These are phyloP conservation scores for Sebastolobus altivelis DNA, from an alignment of 2,797 vertebrate species.

Conservation along the genomic window DNA sequence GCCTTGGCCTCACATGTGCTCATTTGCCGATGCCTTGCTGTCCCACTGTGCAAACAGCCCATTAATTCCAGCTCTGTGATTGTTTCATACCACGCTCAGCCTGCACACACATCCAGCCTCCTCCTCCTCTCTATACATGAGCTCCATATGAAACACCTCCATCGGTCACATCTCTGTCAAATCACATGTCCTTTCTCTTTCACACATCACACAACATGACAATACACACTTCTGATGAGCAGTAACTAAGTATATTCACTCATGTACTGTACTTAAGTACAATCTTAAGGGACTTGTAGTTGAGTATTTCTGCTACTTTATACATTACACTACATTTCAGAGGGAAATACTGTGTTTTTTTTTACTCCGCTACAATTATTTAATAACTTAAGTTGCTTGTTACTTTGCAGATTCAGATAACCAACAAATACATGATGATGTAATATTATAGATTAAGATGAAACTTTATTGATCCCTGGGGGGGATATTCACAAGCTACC, in stretches of 20 bases:
- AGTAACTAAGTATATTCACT: background rate
- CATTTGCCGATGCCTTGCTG: conserved; percentile 55
- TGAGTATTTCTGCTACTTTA: background rate
- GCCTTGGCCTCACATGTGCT: conserved; percentile 46
- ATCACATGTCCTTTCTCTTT: background rate
- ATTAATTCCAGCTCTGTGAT: conserved; percentile 75
- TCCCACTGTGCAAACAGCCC: conserved; percentile 72
- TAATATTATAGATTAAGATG: background rate
- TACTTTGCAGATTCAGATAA: background rate
- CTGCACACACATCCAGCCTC: conserved; percentile 3
- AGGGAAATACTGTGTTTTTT: background rate
- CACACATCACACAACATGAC: conserved; percentile 14
- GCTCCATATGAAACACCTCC: conserved; percentile 7
- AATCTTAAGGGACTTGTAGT: background rate
- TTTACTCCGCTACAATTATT: background rate
- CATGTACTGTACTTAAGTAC: background rate
- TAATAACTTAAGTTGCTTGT: background rate
- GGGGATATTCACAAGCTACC: background rate
- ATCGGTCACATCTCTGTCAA: conserved; percentile 9
- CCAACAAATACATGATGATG: background rate
- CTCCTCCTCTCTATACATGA: conserved; percentile 23
- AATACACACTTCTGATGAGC: background rate
- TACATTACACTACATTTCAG: background rate
- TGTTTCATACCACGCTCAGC: conserved; percentile 52
- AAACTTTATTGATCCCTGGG: background rate